Conservation (phyloP, 1,140 invertebrate genomes). For the Drosophila pectinifera region DNA sequence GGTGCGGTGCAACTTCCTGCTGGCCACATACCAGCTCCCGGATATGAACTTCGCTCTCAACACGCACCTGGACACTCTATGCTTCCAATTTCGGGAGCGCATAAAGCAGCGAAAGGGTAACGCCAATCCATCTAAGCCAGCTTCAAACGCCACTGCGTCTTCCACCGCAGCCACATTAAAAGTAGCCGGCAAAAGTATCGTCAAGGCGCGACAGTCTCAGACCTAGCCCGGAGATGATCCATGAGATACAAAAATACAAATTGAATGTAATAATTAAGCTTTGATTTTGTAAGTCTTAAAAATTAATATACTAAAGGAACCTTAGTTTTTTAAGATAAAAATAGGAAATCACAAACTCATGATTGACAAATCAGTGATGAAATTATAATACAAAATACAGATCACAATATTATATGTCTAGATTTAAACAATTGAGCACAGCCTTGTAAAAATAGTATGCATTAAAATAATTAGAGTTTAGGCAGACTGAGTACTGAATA, state of each 20-base stretch:
- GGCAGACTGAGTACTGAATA: no score
- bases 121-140: no score
- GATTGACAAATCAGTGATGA: neutral
- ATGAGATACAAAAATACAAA: neutral
- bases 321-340: neutral
- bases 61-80: constrained; percentile 21
- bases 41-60: constrained; percentile 67
- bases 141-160: neutral
- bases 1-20: constrained; percentile 65
- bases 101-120: constrained; percentile 32
- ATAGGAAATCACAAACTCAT: no score
- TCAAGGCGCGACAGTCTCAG: constrained; percentile 1
- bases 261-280: neutral
- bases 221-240: neutral
- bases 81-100: constrained; percentile 50
- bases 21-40: constrained; percentile 67
- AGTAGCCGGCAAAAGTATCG: constrained; percentile 1
- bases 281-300: neutral
- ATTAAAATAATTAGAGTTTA: neutral
- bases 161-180: constrained; percentile 1
- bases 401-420: neutral
- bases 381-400: neutral
- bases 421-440: neutral
- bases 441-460: neutral
- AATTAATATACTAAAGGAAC: neutral